Conservation (phyloP, 64 coral and sea anemone genomes). For the Astreopora myriophthalma region DNA sequence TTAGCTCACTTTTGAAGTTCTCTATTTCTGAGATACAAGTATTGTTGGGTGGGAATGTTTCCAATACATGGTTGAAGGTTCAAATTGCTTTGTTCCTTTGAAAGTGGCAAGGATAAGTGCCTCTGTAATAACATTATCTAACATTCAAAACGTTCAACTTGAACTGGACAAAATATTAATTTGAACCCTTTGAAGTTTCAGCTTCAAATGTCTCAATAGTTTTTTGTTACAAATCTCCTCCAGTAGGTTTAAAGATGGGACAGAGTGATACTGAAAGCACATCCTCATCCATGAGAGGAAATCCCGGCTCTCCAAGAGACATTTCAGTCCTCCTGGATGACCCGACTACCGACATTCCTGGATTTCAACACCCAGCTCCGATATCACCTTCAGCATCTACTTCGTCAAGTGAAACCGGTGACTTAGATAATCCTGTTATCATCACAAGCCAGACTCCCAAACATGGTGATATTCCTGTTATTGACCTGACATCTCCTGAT, state of each 20-base stretch:
- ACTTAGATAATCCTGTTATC: conserved; percentile 53
- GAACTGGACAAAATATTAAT: too few relatives aligned
- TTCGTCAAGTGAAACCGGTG: conserved; percentile 74
- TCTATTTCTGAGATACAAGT: too few relatives aligned
- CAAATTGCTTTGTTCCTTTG: too few relatives aligned
- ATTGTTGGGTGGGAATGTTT: too few relatives aligned
- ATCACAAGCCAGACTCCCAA: conserved; percentile 50
- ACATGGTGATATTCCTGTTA: conserved; percentile 55
- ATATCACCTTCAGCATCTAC: conserved; percentile 68
- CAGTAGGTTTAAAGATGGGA: conserved; percentile 38
- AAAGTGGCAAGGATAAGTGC: too few relatives aligned
- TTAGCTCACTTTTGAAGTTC: too few relatives aligned
- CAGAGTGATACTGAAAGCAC: conserved; percentile 81
- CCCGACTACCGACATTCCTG: not conserved
- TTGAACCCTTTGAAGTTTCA: too few relatives aligned
- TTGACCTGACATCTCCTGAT: conserved; percentile 67
- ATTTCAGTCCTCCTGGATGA: conserved; percentile 63
- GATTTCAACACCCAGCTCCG: conserved; percentile 6
- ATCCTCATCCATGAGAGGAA: conserved; percentile 71
- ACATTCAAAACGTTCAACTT: too few relatives aligned
- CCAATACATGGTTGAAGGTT: too few relatives aligned
- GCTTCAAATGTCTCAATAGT: too few relatives aligned
- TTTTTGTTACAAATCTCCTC: not conserved
- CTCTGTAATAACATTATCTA: too few relatives aligned
- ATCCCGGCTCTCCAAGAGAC: conserved; percentile 72